Conservation (phyloP, 2,888 invertebrate genomes). For the Spodoptera littoralis region DNA sequence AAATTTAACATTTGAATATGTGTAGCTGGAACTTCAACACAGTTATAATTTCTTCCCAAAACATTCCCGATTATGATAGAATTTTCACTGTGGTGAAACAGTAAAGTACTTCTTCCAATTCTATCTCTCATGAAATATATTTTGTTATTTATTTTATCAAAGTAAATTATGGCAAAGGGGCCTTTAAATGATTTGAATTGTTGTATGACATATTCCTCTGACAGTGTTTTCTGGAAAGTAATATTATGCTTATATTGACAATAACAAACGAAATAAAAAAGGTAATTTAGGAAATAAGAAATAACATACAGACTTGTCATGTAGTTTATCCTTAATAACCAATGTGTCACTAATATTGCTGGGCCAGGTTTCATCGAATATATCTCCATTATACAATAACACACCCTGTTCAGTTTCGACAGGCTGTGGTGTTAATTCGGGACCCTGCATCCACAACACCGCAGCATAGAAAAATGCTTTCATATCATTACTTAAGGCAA, state of each 20-base stretch:
- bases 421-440: constrained; percentile 91
- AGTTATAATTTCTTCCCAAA: constrained; percentile 80
- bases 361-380: constrained; percentile 89
- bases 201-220: constrained; percentile 72
- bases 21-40: constrained; percentile 90
- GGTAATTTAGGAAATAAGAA: not conserved
- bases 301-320: constrained; percentile 43
- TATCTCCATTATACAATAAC: constrained; percentile 96
- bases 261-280: not conserved
- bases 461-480: constrained; percentile 83
- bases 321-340: constrained; percentile 80
- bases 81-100: constrained; percentile 87
- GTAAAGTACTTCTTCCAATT: constrained; percentile 95
- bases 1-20: constrained; percentile 89
- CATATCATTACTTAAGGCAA: constrained; percentile 55
- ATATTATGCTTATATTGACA: constrained; percentile 11
- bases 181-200: constrained; percentile 91
- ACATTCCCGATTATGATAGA: constrained; percentile 87
- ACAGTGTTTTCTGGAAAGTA: constrained; percentile 48
- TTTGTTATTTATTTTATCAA: constrained; percentile 86
- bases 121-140: constrained; percentile 96
- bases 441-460: constrained; percentile 96
- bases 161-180: constrained; percentile 95
- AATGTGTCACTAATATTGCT: constrained; percentile 85
- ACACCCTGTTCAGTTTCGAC: constrained; percentile 89